phyloP scores from a whole-genome alignment of 2,113 vertebrate genomes.

The Mohoua ochrocephala region DNA sequence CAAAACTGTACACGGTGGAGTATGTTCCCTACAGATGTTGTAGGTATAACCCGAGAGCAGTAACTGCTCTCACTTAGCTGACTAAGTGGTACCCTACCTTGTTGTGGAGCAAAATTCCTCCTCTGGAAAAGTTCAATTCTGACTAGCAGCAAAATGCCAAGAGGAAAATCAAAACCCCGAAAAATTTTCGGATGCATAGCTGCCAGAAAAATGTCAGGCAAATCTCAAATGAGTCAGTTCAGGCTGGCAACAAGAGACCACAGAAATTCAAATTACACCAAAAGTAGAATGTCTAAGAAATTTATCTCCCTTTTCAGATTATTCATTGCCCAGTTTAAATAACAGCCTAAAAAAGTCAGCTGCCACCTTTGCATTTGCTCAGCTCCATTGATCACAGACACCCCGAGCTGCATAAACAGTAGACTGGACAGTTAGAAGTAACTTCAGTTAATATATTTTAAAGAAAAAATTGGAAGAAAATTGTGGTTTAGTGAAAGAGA shows the following conservation, averaged over 20 bases:
- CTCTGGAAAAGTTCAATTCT: background rate
- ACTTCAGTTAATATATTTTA: background rate
- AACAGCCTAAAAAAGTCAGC: background rate
- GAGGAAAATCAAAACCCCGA: background rate
- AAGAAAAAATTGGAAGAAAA: background rate
- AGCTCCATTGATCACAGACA: background rate
- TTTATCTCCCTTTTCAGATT: background rate
- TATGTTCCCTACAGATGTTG: accelerated
- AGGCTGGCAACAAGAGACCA: background rate
- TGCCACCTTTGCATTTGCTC: background rate
- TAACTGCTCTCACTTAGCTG: background rate
- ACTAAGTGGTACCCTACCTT: background rate
- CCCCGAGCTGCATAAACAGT: background rate
- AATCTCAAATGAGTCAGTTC: background rate
- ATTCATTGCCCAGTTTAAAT: background rate
- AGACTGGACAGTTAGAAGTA: background rate
- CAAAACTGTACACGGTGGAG: background rate
- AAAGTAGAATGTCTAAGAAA: background rate
- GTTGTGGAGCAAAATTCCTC: background rate
- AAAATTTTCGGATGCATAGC: background rate
- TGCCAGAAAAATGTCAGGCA: background rate
- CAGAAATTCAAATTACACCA: conserved; percentile 18
- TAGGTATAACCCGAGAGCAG: background rate
- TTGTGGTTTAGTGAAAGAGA: background rate
- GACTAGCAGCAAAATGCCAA: background rate